A percentile compares a stretch with the other conserved stretches of the same genome.
Evolutionary conservation across 2,888 invertebrate species (phyloP).

Genomic region (Antheraea assamensis): DNA sequence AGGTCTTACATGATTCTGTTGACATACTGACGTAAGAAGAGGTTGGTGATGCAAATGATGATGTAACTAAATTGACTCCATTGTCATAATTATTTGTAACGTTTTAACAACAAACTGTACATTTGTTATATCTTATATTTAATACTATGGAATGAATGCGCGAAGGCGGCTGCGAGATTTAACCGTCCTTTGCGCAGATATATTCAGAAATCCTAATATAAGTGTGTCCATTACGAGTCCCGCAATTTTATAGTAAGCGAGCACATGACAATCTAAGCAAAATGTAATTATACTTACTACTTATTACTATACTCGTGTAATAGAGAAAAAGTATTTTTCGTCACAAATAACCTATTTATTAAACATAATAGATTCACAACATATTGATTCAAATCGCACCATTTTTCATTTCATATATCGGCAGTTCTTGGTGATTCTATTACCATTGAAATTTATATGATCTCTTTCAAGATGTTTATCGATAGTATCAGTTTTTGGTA

Average conservation of each 20-base stretch:
- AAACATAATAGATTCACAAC: no score
- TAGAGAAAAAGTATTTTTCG: background rate
- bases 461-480: no score
- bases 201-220: background rate
- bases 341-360: no score
- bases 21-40: constrained; percentile 52
- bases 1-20: constrained; percentile 55
- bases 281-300: background rate
- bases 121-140: background rate
- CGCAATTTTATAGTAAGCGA: background rate
- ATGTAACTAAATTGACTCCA: constrained; percentile 36
- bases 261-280: background rate
- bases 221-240: background rate
- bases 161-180: no score
- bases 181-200: background rate
- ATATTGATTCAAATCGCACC: no score
- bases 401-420: no score
- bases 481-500: no score
- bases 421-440: no score
- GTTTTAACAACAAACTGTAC: background rate
- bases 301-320: no score
- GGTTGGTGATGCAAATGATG: constrained; percentile 53
- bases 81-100: constrained; percentile 16
- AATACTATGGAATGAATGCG: background rate
- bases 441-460: no score